Percentiles rank a stretch among this genome's conserved stretches.
Conservation (phyloP, 1,140 invertebrate genomes). For the Riptortus pedestris region DNA sequence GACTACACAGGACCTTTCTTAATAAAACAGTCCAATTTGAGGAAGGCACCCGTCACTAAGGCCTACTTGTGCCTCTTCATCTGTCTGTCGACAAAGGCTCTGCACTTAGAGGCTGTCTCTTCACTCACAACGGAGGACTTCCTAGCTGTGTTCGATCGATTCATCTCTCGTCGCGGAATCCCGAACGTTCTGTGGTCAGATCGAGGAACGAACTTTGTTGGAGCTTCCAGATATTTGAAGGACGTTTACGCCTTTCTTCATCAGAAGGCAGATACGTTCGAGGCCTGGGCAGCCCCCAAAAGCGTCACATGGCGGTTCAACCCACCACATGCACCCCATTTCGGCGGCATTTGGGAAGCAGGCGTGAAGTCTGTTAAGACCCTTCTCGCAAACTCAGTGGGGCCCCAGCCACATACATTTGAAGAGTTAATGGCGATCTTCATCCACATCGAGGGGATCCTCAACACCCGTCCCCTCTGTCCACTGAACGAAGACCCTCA, state of each 20-base stretch:
- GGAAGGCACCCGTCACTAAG: neutral
- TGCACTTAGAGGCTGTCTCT: neutral
- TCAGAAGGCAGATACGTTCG: neutral
- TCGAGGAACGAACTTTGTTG: neutral
- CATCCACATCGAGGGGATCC: no score
- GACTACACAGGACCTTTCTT: neutral
- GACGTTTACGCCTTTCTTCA: no score
- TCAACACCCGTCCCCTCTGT: no score
- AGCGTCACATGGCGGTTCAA: no score
- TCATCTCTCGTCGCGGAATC: no score
- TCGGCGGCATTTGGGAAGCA: conserved; percentile 16
- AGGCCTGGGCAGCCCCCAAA: no score
- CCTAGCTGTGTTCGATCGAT: neutral
- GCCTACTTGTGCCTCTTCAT: neutral
- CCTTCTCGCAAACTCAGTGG: no score
- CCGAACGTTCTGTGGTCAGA: neutral
- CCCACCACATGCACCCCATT: conserved; percentile 12
- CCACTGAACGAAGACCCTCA: no score
- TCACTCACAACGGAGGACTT: neutral
- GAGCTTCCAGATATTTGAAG: no score
- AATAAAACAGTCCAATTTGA: no score
- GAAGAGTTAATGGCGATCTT: no score
- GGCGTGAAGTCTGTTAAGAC: no score
- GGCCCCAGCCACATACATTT: neutral
- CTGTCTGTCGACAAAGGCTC: neutral